phyloP scores from a whole-genome alignment of 2,888 invertebrate genomes.

The Rhagonycha lutea region DNA sequence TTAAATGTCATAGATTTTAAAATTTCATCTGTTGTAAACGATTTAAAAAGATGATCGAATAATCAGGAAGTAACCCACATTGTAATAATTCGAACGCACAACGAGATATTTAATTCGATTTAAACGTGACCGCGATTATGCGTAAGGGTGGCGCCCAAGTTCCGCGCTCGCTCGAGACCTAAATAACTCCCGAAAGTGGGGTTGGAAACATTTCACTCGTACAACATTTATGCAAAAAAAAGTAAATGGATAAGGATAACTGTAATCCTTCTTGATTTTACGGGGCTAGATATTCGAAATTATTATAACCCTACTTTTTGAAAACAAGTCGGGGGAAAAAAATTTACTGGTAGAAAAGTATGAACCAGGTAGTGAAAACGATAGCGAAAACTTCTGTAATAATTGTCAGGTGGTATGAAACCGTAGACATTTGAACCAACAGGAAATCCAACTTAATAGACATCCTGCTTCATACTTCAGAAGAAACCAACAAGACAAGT shows the following conservation, averaged over 20 bases:
- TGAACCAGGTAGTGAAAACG: not conserved
- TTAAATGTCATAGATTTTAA: not conserved
- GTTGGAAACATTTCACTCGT: too few species aligned
- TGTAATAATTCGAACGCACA: not conserved
- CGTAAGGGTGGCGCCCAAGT: not conserved
- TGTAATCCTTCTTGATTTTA: too few species aligned
- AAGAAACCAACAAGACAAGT: not conserved
- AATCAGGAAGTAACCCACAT: constrained; percentile 15
- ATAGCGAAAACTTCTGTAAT: not conserved
- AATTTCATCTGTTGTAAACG: not conserved
- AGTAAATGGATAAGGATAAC: too few species aligned
- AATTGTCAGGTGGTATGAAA: not conserved
- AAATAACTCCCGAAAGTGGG: too few species aligned
- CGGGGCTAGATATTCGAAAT: too few species aligned
- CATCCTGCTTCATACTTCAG: constrained; percentile 15
- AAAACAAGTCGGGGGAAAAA: too few species aligned
- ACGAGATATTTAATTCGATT: not conserved
- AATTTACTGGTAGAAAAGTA: too few species aligned
- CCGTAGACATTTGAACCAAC: constrained; percentile 1
- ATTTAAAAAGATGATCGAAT: constrained; percentile 5
- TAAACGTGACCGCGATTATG: not conserved
- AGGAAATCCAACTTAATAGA: constrained; percentile 14
- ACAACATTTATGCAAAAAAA: too few species aligned
- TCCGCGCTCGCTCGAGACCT: too few species aligned
- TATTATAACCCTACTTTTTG: too few species aligned